Evolutionary conservation across 2,888 invertebrate species (phyloP).

Genomic region (Cyclophora punctaria): DNA sequence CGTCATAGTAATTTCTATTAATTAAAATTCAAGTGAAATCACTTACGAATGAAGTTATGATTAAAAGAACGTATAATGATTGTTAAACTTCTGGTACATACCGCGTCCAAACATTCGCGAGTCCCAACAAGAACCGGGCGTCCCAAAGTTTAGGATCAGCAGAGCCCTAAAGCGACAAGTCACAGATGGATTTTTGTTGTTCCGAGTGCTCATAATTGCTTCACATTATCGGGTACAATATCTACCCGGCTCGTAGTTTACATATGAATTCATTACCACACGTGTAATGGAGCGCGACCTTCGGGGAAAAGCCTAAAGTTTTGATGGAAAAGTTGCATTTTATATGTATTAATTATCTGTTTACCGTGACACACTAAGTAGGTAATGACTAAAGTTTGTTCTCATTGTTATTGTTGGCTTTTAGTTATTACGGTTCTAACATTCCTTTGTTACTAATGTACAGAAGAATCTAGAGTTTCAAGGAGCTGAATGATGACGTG

Average conservation of each 20-base stretch:
- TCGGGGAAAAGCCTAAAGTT: conserved; percentile 22
- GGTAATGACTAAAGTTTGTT: not conserved
- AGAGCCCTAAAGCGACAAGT: conserved; percentile 70
- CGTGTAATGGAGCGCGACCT: conserved; percentile 26
- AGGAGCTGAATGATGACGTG: too few relatives aligned
- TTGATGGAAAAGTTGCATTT: conserved; percentile 14
- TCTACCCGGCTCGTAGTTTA: conserved; percentile 19
- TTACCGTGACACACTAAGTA: not conserved
- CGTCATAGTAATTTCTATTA: too few relatives aligned
- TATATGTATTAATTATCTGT: not conserved
- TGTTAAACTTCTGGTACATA: not conserved
- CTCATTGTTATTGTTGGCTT: not conserved
- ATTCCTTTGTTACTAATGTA: too few relatives aligned
- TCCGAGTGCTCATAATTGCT: conserved; percentile 48
- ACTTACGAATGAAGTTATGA: too few relatives aligned
- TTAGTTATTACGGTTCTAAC: too few relatives aligned
- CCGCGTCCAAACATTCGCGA: conserved; percentile 19
- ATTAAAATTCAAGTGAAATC: too few relatives aligned
- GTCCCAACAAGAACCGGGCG: conserved; percentile 28
- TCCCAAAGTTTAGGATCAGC: conserved; percentile 41
- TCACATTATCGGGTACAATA: conserved; percentile 49
- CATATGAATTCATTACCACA: conserved; percentile 38
- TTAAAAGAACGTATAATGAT: too few relatives aligned
- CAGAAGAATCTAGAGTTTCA: too few relatives aligned
- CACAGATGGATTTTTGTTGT: conserved; percentile 74